phyloP scores from a whole-genome alignment of 2,797 vertebrate genomes.

The Saguinus oedipus region DNA sequence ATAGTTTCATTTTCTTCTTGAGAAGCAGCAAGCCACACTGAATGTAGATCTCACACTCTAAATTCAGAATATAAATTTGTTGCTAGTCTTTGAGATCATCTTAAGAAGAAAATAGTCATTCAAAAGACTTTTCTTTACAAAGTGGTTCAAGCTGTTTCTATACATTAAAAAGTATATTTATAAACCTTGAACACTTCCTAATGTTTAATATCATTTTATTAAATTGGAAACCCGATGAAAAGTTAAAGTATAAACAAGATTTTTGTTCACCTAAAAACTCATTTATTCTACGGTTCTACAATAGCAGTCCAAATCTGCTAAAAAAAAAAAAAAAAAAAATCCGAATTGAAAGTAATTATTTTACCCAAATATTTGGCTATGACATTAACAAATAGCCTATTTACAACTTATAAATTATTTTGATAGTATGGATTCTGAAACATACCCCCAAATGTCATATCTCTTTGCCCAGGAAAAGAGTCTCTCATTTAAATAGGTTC shows the following conservation, averaged over 20 bases:
- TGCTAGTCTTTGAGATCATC: not conserved
- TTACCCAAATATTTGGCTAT: not conserved
- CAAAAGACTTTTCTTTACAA: not conserved
- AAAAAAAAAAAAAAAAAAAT: not conserved
- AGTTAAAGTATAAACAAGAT: not conserved
- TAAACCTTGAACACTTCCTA: not conserved
- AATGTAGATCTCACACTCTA: not conserved
- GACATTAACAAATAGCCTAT: not conserved
- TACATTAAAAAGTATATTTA: not conserved
- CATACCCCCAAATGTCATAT: not conserved
- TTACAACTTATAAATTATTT: not conserved
- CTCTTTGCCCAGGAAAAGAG: not conserved
- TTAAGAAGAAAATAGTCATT: not conserved
- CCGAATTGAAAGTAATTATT: not conserved
- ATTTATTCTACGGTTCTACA: not conserved
- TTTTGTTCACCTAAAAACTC: not conserved
- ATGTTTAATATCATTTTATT: not conserved
- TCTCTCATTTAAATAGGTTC: not conserved
- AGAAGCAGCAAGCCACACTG: not conserved
- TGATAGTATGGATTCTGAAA: not conserved
- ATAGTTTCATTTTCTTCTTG: not conserved
- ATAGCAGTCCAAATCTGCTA: not conserved
- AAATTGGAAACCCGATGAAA: not conserved
- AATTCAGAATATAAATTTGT: not conserved
- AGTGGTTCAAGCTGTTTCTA: not conserved